A percentile compares a stretch with the other conserved stretches of the same genome.
These are phyloP conservation scores for Scomberomorus guttatus DNA, from an alignment of 2,797 vertebrate species.

Conservation along the genomic window DNA sequence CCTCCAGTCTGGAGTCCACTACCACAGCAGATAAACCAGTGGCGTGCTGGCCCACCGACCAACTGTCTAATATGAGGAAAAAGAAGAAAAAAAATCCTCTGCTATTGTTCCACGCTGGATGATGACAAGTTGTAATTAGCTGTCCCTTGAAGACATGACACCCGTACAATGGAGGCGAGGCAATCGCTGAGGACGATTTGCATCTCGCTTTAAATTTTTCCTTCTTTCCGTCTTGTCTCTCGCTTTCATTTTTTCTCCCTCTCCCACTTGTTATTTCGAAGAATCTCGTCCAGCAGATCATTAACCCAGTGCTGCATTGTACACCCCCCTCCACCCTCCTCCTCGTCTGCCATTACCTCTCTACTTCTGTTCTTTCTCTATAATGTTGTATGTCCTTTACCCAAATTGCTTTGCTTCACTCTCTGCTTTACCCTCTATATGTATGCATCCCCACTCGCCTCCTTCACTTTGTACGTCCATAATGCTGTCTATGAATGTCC, in stretches of 20 bases:
- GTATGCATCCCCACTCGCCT: conserved; percentile 66
- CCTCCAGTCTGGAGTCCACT: conserved; percentile 50
- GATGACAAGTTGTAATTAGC: conserved; percentile 75
- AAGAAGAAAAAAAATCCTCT: not conserved
- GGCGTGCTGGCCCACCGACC: conserved; percentile 33
- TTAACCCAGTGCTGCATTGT: conserved; percentile 64
- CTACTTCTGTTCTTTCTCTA: conserved; percentile 52
- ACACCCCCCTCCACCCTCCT: conserved; percentile 16
- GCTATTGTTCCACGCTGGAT: conserved; percentile 41
- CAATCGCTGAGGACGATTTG: conserved; percentile 46
- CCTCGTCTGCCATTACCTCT: conserved; percentile 49
- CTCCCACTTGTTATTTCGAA: conserved; percentile 61
- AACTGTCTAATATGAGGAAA: conserved; percentile 25
- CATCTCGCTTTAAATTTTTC: conserved; percentile 38
- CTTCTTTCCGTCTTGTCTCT: conserved; percentile 46
- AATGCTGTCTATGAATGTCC: conserved; percentile 67
- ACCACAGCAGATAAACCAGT: conserved; percentile 38
- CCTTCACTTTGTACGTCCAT: conserved; percentile 64
- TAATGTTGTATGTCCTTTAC: conserved; percentile 69
- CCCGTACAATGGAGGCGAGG: conserved; percentile 54
- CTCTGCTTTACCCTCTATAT: conserved; percentile 48
- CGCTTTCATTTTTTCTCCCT: conserved; percentile 17
- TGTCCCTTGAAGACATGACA: conserved; percentile 67
- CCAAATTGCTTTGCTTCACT: conserved; percentile 66
- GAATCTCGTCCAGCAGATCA: conserved; percentile 66